These are phyloP conservation scores for Pristionchus mayeri DNA, from an alignment of 2,888 invertebrate species.

Conservation along the genomic window DNA sequence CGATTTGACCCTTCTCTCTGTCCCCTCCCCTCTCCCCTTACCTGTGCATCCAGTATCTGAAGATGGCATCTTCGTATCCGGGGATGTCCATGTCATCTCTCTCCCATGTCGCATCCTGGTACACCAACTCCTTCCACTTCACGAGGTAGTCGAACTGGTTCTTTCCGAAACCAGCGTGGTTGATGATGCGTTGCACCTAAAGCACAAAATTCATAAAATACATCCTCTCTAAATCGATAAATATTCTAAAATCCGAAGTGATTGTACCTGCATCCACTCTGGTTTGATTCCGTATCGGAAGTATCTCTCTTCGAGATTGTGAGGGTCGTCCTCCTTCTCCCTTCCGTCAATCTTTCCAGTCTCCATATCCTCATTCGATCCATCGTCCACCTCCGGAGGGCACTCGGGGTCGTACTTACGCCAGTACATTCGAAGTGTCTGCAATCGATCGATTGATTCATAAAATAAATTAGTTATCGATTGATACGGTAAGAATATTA, in stretches of 20 bases:
- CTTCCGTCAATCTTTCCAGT: conserved; percentile 74
- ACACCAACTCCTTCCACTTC: conserved; percentile 97
- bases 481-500: neutral
- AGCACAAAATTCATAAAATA: conserved; percentile 75
- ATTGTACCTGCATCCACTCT: conserved; percentile 91
- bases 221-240: too few species aligned
- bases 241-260: too few species aligned
- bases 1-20: neutral
- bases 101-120: conserved; percentile 98
- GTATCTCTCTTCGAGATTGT: conserved; percentile 79
- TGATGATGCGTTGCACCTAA: conserved; percentile 88
- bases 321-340: conserved; percentile 77
- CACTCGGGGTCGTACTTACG: conserved; percentile 97
- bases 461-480: conserved; percentile 83
- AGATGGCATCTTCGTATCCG: conserved; percentile 82
- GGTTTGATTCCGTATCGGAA: conserved; percentile 95
- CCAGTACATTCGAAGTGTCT: conserved; percentile 92
- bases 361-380: conserved; percentile 71
- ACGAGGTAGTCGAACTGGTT: conserved; percentile 86
- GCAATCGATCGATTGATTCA: conserved; percentile 91
- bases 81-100: conserved; percentile 91
- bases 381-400: conserved; percentile 90
- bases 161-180: conserved; percentile 82
- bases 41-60: conserved; percentile 86
- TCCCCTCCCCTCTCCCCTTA: conserved; percentile 52